Conservation (phyloP, 2,797 vertebrate genomes). For the Cuniculus paca region DNA sequence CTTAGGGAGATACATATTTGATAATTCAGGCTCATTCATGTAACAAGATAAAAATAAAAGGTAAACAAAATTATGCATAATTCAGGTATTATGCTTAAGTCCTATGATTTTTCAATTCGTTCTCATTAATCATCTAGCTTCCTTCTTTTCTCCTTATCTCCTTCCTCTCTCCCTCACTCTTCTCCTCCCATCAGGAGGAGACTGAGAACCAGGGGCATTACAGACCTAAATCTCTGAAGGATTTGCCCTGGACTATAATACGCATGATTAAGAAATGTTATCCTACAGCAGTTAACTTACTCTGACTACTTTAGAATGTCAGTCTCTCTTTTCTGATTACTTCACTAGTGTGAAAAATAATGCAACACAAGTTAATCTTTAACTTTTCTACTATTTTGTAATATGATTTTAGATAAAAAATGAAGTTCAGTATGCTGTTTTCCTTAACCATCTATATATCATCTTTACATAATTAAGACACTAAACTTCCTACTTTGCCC, state of each 20-base stretch:
- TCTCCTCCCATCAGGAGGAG: background rate
- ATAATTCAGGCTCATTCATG: background rate
- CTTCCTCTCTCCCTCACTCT: background rate
- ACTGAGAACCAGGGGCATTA: background rate
- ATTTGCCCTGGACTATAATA: background rate
- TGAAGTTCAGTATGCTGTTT: constrained; percentile 56
- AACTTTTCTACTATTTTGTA: constrained; percentile 63
- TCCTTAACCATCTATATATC: background rate
- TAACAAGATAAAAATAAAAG: constrained; percentile 1
- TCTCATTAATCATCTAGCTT: background rate
- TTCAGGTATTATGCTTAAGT: background rate
- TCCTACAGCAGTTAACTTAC: background rate
- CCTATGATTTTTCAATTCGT: background rate
- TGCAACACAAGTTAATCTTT: background rate
- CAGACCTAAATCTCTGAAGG: background rate
- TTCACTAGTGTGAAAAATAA: constrained; percentile 40
- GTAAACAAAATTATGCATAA: background rate
- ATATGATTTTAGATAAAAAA: constrained; percentile 32
- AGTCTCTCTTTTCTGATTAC: constrained; percentile 53
- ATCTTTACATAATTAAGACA: constrained; percentile 42
- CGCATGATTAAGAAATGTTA: background rate
- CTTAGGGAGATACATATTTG: background rate
- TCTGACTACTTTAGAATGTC: background rate
- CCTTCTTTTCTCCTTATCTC: background rate
- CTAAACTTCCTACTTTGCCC: background rate